Conservation (phyloP, 2,113 vertebrate genomes). For the Oenanthe oenanthe region DNA sequence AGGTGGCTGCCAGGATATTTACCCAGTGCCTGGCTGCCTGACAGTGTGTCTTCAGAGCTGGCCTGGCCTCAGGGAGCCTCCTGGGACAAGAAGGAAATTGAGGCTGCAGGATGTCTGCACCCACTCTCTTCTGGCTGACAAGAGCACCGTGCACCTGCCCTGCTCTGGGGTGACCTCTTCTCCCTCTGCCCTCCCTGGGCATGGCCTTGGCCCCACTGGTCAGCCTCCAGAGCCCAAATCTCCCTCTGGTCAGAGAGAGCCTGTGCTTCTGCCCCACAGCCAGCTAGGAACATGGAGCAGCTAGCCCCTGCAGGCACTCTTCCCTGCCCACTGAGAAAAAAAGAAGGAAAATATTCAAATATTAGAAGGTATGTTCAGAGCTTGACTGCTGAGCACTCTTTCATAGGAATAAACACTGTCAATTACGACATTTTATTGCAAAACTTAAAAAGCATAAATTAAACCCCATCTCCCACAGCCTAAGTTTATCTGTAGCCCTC, state of each 20-base stretch:
- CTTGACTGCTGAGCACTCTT: not conserved
- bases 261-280: not conserved
- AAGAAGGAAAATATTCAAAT: fast-evolving
- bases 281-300: not conserved
- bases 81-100: not conserved
- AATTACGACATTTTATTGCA: not conserved
- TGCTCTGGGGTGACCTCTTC: not conserved
- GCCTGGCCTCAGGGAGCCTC: fast-evolving
- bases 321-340: not conserved
- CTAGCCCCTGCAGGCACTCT: not conserved
- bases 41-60: not conserved
- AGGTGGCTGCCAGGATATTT: not conserved
- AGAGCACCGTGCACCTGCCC: not conserved
- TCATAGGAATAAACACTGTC: not conserved
- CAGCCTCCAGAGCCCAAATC: not conserved
- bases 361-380: not conserved
- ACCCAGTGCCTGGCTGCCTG: not conserved
- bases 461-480: not conserved
- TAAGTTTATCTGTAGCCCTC: slow-evolving; percentile 12
- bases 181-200: not conserved
- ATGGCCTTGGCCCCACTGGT: not conserved
- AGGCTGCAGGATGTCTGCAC: not conserved
- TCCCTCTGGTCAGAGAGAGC: not conserved
- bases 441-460: not conserved
- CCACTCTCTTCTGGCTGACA: not conserved